Evolutionary conservation across 2,113 vertebrate genomes (phyloP).

Genomic region (Nerophis ophidion): DNA sequence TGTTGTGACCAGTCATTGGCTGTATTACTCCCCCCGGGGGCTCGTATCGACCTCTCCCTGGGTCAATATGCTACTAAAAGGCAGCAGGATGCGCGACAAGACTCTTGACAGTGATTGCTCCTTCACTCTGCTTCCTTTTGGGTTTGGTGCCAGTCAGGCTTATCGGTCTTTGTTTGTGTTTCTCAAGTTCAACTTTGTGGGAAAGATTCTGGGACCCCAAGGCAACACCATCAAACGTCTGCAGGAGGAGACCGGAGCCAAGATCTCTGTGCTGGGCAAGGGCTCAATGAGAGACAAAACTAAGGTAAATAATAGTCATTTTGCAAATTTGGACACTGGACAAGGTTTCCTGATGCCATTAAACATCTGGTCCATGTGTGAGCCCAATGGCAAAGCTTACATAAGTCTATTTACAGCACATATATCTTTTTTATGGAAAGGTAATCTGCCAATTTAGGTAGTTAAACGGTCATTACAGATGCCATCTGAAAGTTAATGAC

Average conservation of each 20-base stretch:
- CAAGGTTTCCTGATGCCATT: slow-evolving; percentile 24
- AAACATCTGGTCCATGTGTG: slow-evolving; percentile 37
- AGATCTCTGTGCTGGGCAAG: slow-evolving; percentile 98
- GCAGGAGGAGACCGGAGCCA: slow-evolving; percentile 97
- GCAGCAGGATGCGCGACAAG: slow-evolving; percentile 18
- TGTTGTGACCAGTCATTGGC: slow-evolving; percentile 13
- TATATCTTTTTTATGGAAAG: slow-evolving; percentile 25
- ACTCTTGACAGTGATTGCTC: slow-evolving; percentile 20
- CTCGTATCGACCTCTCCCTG: slow-evolving; percentile 24
- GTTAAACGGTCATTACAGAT: slow-evolving; percentile 1
- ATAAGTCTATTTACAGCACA: slow-evolving; percentile 14
- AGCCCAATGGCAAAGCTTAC: slow-evolving; percentile 26
- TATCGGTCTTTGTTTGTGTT: slow-evolving; percentile 29
- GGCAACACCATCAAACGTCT: slow-evolving; percentile 97
- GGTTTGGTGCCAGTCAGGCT: slow-evolving; percentile 15
- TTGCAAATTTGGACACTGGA: slow-evolving; percentile 18
- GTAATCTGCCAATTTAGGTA: slow-evolving; percentile 9
- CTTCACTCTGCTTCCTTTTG: slow-evolving; percentile 10
- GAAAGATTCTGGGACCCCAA: slow-evolving; percentile 96
- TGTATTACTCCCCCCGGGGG: slow-evolving; percentile 9
- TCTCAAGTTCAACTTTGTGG: slow-evolving; percentile 94
- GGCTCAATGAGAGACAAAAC: slow-evolving; percentile 98
- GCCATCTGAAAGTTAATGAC: not conserved
- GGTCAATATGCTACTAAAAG: slow-evolving; percentile 32
- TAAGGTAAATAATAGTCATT: slow-evolving; percentile 75